phyloP scores from a whole-genome alignment of 2,797 vertebrate genomes.

The Eulemur mongoz region DNA sequence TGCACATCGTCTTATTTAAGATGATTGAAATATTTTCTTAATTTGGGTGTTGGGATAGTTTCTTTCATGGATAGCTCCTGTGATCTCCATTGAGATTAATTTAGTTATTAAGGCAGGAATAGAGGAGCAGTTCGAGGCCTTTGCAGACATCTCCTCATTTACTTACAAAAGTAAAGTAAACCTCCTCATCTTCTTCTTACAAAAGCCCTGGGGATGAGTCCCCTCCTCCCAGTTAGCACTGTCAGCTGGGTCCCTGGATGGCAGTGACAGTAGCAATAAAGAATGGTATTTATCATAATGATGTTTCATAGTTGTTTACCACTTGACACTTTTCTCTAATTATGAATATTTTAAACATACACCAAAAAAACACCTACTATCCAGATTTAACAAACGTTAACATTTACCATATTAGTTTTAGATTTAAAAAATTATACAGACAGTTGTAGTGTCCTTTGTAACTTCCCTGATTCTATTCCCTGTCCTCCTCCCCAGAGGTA shows the following conservation, averaged over 20 bases:
- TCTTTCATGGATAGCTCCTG: not conserved
- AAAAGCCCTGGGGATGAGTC: not conserved
- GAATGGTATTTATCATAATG: not conserved
- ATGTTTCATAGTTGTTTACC: not conserved
- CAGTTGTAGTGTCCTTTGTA: not conserved
- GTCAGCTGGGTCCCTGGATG: not conserved
- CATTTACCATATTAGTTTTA: not conserved
- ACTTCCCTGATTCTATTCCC: fast-evolving
- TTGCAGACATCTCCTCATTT: not conserved
- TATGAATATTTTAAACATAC: not conserved
- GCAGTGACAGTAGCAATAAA: not conserved
- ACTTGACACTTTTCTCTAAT: not conserved
- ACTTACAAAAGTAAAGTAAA: no score
- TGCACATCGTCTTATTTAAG: not conserved
- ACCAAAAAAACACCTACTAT: not conserved
- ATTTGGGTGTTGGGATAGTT: not conserved
- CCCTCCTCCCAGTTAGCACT: not conserved
- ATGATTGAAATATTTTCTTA: not conserved
- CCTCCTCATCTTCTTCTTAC: not conserved
- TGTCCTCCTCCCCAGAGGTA: not conserved
- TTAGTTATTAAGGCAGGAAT: not conserved
- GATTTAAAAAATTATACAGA: not conserved
- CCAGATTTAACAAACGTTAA: not conserved
- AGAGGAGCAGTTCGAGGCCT: not conserved
- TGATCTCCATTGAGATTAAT: not conserved